Evolutionary conservation across 2,113 vertebrate genomes (phyloP).

Genomic region (Notiomystis cincta): DNA sequence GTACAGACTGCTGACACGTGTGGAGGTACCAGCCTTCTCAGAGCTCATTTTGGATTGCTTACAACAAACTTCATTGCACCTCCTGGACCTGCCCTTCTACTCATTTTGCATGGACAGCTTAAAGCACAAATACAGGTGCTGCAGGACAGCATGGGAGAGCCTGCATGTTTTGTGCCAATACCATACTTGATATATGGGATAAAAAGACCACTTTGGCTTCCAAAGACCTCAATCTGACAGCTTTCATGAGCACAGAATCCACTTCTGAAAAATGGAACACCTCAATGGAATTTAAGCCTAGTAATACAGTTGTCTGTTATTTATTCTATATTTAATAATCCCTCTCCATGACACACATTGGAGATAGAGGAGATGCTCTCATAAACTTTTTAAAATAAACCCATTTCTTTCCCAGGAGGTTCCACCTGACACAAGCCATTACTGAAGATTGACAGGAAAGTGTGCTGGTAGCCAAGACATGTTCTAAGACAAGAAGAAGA

Average conservation of each 20-base stretch:
- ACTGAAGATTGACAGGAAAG: constrained; percentile 71
- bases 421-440: constrained; percentile 69
- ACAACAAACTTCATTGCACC: not conserved
- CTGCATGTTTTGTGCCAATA: not conserved
- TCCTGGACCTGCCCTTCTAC: not conserved
- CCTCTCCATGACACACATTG: constrained; percentile 42
- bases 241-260: constrained; percentile 58
- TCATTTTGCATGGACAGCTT: not conserved
- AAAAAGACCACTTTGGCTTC: constrained; percentile 22
- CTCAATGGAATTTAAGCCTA: constrained; percentile 50
- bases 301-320: constrained; percentile 61
- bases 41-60: not conserved
- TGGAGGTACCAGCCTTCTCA: not conserved
- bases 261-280: constrained; percentile 36
- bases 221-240: constrained; percentile 25
- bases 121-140: not conserved
- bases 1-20: rapidly evolving
- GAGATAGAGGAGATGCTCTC: constrained; percentile 58
- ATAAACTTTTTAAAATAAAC: constrained; percentile 73
- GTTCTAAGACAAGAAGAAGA: constrained; percentile 42
- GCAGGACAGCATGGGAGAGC: not conserved
- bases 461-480: constrained; percentile 55
- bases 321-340: constrained; percentile 77
- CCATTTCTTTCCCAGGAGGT: constrained; percentile 67
- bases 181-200: not conserved